phyloP scores from a whole-genome alignment of 2,888 invertebrate genomes.

The Oeneis ivallda region DNA sequence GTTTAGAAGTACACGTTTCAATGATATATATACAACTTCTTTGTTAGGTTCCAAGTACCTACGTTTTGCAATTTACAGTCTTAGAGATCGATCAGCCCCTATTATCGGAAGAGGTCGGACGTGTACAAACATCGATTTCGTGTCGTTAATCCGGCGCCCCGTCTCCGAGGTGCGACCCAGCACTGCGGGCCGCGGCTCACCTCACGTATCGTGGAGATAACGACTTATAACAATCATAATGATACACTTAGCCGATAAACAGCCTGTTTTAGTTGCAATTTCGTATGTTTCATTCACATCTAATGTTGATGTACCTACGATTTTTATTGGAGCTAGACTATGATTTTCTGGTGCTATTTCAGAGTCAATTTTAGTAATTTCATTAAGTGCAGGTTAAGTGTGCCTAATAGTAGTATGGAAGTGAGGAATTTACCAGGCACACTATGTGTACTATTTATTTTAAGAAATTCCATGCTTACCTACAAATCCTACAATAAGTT shows the following conservation, averaged over 20 bases:
- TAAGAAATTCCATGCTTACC: no score
- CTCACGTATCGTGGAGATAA: conserved; percentile 73
- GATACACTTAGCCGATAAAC: conserved; percentile 51
- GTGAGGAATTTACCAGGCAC: conserved; percentile 4
- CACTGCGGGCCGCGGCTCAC: conserved; percentile 56
- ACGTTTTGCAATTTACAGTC: conserved; percentile 75
- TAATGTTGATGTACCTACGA: conserved; percentile 32
- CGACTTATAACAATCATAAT: conserved; percentile 68
- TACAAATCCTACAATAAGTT: no score
- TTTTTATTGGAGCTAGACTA: conserved; percentile 32
- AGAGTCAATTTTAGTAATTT: conserved; percentile 32
- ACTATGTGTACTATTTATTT: no score
- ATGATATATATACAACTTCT: conserved; percentile 64
- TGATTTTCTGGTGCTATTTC: conserved; percentile 33
- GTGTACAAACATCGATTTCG: conserved; percentile 81
- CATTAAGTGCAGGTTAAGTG: conserved; percentile 31
- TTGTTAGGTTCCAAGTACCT: conserved; percentile 73
- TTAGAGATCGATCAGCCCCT: conserved; percentile 74
- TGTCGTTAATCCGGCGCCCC: conserved; percentile 72
- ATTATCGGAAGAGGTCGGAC: conserved; percentile 80
- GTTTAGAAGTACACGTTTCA: conserved; percentile 52
- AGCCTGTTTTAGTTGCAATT: conserved; percentile 38
- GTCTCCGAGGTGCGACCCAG: conserved; percentile 68
- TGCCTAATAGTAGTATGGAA: conserved; percentile 14
- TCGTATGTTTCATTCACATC: conserved; percentile 38